phyloP scores from a whole-genome alignment of 1,140 invertebrate genomes.

The Caerostris darwini region DNA sequence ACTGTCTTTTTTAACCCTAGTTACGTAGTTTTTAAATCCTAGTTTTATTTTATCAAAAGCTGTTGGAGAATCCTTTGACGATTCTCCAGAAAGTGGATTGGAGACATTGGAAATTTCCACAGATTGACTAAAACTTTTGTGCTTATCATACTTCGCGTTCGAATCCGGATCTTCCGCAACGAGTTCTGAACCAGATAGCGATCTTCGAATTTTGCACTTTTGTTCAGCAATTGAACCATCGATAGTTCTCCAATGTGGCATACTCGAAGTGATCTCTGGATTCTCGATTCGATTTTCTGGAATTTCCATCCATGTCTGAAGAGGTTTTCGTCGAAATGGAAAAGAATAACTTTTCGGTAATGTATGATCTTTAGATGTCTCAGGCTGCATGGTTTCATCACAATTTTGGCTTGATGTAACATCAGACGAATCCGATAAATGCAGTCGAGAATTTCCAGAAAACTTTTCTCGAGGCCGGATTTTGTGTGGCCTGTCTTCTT shows the following conservation, averaged over 20 bases:
- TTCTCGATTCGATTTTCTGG: background rate
- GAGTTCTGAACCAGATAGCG: background rate
- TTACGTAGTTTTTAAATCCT: background rate
- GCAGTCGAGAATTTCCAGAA: background rate
- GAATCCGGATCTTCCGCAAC: background rate
- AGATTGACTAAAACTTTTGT: constrained; percentile 18
- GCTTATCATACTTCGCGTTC: background rate
- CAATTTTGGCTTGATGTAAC: background rate
- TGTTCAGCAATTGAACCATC: background rate
- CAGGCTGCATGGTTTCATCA: background rate
- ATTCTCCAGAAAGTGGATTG: background rate
- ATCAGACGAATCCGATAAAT: background rate
- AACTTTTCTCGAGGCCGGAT: background rate
- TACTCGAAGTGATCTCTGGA: background rate
- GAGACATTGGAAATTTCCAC: background rate
- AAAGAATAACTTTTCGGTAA: constrained; percentile 15
- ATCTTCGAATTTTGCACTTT: background rate
- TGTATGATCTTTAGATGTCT: background rate
- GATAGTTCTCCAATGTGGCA: background rate
- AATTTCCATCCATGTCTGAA: background rate
- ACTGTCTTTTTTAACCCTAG: background rate
- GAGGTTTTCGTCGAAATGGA: background rate
- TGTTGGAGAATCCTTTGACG: background rate
- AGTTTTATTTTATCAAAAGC: constrained; percentile 15
- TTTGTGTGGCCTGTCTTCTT: constrained; percentile 6